These are phyloP conservation scores for Coilia nasus DNA, from an alignment of 2,797 vertebrate species.

Conservation along the genomic window DNA sequence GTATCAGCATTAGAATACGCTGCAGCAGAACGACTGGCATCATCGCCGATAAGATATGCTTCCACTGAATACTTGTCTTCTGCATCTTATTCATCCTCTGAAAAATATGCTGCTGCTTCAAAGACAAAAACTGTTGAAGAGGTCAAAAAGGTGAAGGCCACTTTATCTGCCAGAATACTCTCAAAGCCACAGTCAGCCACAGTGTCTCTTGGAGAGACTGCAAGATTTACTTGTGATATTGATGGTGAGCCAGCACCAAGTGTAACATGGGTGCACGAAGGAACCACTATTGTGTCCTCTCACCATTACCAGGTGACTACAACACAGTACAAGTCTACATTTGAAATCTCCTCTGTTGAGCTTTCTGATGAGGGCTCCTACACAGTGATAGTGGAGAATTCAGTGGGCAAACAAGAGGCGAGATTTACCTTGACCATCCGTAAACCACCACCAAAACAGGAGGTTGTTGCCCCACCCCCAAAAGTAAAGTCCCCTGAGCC, in stretches of 20 bases:
- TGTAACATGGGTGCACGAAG: constrained; percentile 85
- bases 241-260: constrained; percentile 92
- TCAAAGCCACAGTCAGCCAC: constrained; percentile 93
- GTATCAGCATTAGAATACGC: constrained; percentile 80
- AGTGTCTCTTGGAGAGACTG: constrained; percentile 86
- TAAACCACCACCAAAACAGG: constrained; percentile 77
- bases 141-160: constrained; percentile 82
- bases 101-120: constrained; percentile 72
- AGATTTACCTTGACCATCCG: constrained; percentile 89
- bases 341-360: constrained; percentile 88
- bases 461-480: constrained; percentile 74
- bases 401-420: constrained; percentile 89
- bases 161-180: constrained; percentile 88
- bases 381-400: constrained; percentile 90
- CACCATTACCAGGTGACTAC: constrained; percentile 82
- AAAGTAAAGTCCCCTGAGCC: constrained; percentile 79
- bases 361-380: constrained; percentile 91
- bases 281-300: constrained; percentile 79
- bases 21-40: constrained; percentile 71
- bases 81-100: constrained; percentile 77
- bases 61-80: constrained; percentile 71
- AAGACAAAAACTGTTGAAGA: constrained; percentile 76
- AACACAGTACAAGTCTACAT: constrained; percentile 90
- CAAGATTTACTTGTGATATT: constrained; percentile 90
- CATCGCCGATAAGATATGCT: constrained; percentile 67